Conservation (phyloP, 1,140 invertebrate species). For the Mactra quadrangularis region DNA sequence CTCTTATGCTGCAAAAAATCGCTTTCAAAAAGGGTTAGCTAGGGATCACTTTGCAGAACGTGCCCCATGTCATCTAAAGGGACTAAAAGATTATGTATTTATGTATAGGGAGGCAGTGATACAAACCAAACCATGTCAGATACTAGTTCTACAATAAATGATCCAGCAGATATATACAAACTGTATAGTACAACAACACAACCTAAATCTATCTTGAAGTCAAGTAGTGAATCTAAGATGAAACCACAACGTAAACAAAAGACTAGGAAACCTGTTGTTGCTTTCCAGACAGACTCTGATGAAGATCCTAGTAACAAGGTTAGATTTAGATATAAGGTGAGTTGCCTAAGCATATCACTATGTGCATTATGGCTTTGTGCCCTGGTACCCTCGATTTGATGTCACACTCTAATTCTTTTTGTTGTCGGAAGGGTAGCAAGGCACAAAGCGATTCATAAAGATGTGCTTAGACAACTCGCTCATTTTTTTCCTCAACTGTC, state of each 20-base stretch:
- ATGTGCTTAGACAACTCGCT: no score
- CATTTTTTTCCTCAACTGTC: no score
- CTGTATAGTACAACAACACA: not conserved
- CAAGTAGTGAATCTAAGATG: not conserved
- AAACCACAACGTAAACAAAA: conserved; percentile 21
- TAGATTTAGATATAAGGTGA: not conserved
- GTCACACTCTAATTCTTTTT: not conserved
- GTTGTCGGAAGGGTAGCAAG: no score
- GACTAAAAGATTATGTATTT: no score
- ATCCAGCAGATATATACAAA: conserved; percentile 41
- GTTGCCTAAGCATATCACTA: not conserved
- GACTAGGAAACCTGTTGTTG: conserved; percentile 20
- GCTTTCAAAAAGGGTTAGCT: no score
- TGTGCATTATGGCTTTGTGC: not conserved
- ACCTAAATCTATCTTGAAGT: conserved; percentile 49
- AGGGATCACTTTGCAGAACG: no score
- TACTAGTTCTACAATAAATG: not conserved
- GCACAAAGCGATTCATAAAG: no score
- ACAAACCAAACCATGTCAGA: no score
- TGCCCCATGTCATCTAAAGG: no score
- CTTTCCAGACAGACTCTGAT: conserved; percentile 51
- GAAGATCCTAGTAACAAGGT: not conserved
- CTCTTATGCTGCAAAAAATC: no score
- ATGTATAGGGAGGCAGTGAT: no score
- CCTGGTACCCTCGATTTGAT: not conserved